phyloP scores from a whole-genome alignment of 2,888 invertebrate genomes.

The Alviniconcha strummeri region DNA sequence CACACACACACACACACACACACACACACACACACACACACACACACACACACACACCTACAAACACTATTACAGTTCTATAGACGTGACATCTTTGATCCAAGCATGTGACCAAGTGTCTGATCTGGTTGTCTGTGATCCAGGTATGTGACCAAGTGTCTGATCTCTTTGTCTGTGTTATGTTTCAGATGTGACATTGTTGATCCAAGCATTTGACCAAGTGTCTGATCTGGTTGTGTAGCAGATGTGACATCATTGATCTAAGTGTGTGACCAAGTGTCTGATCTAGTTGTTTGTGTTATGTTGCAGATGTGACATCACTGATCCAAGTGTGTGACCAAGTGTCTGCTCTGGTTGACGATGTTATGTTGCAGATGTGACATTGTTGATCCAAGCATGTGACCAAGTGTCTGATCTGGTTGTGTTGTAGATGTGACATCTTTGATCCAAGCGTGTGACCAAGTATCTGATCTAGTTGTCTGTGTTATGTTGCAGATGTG shows the following conservation, averaged over 20 bases:
- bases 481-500: constrained; percentile 41
- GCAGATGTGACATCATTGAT: constrained; percentile 54
- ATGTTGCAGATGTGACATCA: constrained; percentile 50
- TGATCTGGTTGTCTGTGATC: constrained; percentile 70
- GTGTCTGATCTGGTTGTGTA: neutral
- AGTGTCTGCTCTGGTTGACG: constrained; percentile 67
- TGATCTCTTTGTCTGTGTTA: too few relatives aligned
- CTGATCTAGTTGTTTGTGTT: constrained; percentile 65
- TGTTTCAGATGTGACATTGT: constrained; percentile 14
- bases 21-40: too few relatives aligned
- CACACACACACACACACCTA: too few relatives aligned
- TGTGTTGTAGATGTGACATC: constrained; percentile 48
- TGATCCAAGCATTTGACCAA: neutral
- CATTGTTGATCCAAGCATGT: neutral
- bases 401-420: too few relatives aligned
- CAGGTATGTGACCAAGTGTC: too few relatives aligned
- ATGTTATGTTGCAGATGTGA: neutral
- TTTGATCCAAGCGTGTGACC: constrained; percentile 67
- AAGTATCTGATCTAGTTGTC: constrained; percentile 68
- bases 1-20: too few relatives aligned
- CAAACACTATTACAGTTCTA: neutral
- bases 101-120: constrained; percentile 71
- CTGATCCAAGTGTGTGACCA: constrained; percentile 68
- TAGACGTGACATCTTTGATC: constrained; percentile 54
- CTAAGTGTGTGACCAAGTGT: constrained; percentile 70